Conservation (phyloP, 2,888 invertebrate genomes). For the Tachina grossa region DNA sequence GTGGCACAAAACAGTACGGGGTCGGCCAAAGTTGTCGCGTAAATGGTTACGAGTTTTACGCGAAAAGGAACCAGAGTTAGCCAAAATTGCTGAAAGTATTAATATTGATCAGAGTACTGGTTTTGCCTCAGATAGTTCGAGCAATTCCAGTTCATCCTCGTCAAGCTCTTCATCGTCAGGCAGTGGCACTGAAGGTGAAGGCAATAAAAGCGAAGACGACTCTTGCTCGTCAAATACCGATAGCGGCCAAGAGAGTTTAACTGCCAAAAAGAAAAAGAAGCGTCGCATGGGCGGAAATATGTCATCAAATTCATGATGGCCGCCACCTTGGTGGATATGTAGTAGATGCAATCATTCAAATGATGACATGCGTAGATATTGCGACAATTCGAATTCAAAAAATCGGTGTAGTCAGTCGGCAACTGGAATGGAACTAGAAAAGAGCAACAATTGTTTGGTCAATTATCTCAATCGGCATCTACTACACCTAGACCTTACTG, state of each 20-base stretch:
- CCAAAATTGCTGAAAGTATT: conserved; percentile 90
- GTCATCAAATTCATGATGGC: conserved; percentile 78
- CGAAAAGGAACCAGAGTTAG: conserved; percentile 90
- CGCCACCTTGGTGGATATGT: conserved; percentile 63
- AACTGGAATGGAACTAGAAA: conserved; percentile 5
- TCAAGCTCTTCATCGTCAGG: conserved; percentile 86
- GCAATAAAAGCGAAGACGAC: conserved; percentile 83
- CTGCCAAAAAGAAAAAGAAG: conserved; percentile 92
- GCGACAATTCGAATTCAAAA: conserved; percentile 8
- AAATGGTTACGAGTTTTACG: conserved; percentile 92
- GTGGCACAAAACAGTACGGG: conserved; percentile 98
- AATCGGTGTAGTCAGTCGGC: conserved; percentile 19
- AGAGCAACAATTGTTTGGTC: conserved; percentile 23
- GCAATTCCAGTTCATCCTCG: conserved; percentile 89
- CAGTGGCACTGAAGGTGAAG: conserved; percentile 74
- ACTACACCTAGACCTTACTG: conserved; percentile 55
- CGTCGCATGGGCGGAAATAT: conserved; percentile 83
- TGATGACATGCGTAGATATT: conserved; percentile 16
- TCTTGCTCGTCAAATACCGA: conserved; percentile 86
- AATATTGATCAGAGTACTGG: conserved; percentile 94
- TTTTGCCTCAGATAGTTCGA: conserved; percentile 96
- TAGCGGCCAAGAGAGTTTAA: conserved; percentile 94
- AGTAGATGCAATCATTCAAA: conserved; percentile 40
- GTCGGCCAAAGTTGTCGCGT: conserved; percentile 96
- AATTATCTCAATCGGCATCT: conserved; percentile 63